These are phyloP conservation scores for Shinisaurus crocodilurus DNA, from an alignment of 2,113 vertebrate species.

Conservation along the genomic window DNA sequence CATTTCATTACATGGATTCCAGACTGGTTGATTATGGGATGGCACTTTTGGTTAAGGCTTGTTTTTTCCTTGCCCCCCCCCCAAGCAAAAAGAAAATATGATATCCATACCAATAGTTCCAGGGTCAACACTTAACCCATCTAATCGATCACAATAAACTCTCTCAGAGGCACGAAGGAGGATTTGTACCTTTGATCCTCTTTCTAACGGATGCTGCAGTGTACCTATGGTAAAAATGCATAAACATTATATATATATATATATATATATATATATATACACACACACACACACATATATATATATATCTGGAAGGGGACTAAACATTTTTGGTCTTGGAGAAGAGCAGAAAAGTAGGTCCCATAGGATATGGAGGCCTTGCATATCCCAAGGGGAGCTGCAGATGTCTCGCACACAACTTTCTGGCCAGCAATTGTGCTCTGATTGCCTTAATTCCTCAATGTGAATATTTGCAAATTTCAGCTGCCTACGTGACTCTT, in stretches of 20 bases:
- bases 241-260: neutral
- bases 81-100: neutral
- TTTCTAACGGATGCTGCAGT: conserved; percentile 69
- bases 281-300: too few relatives aligned
- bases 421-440: too few relatives aligned
- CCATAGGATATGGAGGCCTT: too few relatives aligned
- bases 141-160: conserved; percentile 73
- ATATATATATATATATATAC: too few relatives aligned
- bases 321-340: too few relatives aligned
- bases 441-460: too few relatives aligned
- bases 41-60: neutral
- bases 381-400: too few relatives aligned
- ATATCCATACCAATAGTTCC: conserved; percentile 77
- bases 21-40: neutral
- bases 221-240: conserved; percentile 61
- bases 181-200: conserved; percentile 69
- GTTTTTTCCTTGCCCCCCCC: neutral
- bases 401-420: too few relatives aligned
- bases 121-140: conserved; percentile 62
- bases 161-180: conserved; percentile 76
- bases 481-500: too few relatives aligned
- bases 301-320: too few relatives aligned
- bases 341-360: too few relatives aligned
- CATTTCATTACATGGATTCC: neutral
- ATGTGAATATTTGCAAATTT: too few relatives aligned